Conservation (phyloP, 2,888 invertebrate species). For the Acrocyrtus sp. region DNA sequence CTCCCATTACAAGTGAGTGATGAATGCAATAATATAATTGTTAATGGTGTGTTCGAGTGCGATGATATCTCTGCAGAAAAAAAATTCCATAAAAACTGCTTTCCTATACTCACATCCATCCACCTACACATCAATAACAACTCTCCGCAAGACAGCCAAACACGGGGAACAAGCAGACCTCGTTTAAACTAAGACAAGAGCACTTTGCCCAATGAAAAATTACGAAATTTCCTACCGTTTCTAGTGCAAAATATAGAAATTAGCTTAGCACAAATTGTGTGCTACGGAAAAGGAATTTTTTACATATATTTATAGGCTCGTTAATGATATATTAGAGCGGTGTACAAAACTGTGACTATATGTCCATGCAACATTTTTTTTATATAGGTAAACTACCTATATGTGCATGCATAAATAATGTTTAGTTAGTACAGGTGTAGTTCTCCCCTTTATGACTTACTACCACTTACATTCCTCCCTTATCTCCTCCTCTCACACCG, state of each 20-base stretch:
- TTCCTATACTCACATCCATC: neutral
- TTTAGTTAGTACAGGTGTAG: no score
- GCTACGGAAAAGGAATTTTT: no score
- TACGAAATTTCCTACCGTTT: conserved; percentile 15
- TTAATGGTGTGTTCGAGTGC: conserved; percentile 17
- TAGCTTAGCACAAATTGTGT: no score
- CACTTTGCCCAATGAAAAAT: conserved; percentile 32
- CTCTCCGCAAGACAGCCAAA: neutral
- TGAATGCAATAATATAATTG: conserved; percentile 28
- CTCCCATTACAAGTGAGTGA: conserved; percentile 41
- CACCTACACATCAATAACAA: neutral
- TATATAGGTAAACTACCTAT: no score
- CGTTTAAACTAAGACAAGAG: conserved; percentile 22
- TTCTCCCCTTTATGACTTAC: neutral
- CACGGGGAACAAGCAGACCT: conserved; percentile 17
- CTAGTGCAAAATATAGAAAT: conserved; percentile 6
- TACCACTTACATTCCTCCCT: neutral
- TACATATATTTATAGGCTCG: no score
- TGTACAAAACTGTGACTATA: no score
- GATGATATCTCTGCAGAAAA: no score
- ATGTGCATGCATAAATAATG: no score
- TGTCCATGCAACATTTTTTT: no score
- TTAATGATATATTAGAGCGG: no score
- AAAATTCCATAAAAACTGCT: neutral
- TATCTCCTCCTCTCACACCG: neutral